Conservation (phyloP, 2,797 vertebrate species). For the Zalophus californianus region DNA sequence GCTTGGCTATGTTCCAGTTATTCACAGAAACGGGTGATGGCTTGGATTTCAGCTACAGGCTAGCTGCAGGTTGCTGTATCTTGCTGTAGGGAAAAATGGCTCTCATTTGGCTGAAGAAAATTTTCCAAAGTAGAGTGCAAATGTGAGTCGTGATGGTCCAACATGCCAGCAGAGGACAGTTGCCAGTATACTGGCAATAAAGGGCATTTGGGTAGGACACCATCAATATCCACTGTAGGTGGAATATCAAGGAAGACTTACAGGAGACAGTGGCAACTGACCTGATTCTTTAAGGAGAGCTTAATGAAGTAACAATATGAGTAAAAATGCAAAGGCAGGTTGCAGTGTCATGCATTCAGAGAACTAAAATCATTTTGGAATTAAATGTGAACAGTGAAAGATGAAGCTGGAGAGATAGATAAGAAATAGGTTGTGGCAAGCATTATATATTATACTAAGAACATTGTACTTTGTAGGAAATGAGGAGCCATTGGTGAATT, state of each 20-base stretch:
- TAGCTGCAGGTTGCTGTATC: not conserved
- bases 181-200: not conserved
- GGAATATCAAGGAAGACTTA: not conserved
- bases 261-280: not conserved
- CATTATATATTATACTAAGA: not conserved
- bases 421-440: not conserved
- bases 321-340: not conserved
- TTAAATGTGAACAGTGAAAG: not conserved
- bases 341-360: not conserved
- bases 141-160: not conserved
- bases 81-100: not conserved
- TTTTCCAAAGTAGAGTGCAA: not conserved
- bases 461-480: not conserved
- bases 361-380: not conserved
- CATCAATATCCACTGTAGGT: not conserved
- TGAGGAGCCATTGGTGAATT: not conserved
- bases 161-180: not conserved
- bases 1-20: not conserved
- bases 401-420: not conserved
- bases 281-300: not conserved
- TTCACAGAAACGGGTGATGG: not conserved
- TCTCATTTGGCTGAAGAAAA: not conserved
- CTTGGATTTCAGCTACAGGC: not conserved
- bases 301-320: not conserved
- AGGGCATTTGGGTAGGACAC: not conserved